Evolutionary conservation across 2,888 invertebrate genomes (phyloP).

Genomic region (Pemphredon lugubris): DNA sequence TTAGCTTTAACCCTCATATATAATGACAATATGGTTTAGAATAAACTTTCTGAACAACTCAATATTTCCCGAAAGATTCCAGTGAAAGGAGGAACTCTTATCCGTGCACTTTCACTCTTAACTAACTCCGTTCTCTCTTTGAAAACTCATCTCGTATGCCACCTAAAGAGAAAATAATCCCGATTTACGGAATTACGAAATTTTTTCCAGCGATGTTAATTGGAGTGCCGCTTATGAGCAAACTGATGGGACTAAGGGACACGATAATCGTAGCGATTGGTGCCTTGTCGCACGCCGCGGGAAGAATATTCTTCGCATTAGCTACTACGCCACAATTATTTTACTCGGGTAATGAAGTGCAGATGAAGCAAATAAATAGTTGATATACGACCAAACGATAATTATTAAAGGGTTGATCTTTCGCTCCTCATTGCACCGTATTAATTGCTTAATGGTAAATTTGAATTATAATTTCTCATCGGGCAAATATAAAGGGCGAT

Average conservation of each 20-base stretch:
- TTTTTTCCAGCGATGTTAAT: constrained; percentile 84
- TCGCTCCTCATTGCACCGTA: no score
- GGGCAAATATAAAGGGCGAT: no score
- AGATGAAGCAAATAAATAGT: no score
- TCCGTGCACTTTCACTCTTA: constrained; percentile 37
- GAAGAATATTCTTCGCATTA: constrained; percentile 86
- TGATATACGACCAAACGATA: no score
- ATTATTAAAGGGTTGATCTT: no score
- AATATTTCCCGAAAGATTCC: neutral
- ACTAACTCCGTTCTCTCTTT: neutral
- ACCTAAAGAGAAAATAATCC: neutral
- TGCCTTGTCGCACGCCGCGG: constrained; percentile 86
- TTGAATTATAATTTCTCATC: no score
- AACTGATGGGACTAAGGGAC: constrained; percentile 86
- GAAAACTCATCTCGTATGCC: no score
- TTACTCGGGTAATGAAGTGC: constrained; percentile 86
- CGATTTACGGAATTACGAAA: no score
- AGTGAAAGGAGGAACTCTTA: constrained; percentile 37
- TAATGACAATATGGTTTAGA: no score
- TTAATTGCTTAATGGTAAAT: no score
- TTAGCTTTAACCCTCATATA: no score
- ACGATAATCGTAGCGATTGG: constrained; percentile 89
- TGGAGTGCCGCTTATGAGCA: constrained; percentile 88
- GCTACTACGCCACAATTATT: constrained; percentile 83
- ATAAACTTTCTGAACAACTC: no score